Conservation (phyloP, 2,113 vertebrate species). For the Xenus cinereus region DNA sequence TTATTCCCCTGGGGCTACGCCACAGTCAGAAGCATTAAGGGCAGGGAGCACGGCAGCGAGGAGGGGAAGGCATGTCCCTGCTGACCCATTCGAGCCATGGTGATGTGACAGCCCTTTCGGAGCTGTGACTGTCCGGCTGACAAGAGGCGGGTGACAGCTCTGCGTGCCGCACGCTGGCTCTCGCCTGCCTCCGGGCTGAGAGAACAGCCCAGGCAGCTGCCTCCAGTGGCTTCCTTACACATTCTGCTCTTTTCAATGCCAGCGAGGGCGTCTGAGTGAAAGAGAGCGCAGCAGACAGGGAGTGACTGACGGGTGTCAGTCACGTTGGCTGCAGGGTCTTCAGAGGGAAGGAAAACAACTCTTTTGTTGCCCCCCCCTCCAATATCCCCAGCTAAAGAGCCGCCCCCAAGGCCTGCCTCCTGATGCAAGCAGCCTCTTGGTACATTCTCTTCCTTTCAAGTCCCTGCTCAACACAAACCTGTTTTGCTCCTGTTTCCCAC, state of each 20-base stretch:
- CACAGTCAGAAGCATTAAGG: neutral
- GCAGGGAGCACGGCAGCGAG: neutral
- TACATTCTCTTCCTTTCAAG: conserved; percentile 5
- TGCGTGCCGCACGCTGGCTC: neutral
- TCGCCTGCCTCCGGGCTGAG: neutral
- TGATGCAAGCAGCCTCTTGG: neutral
- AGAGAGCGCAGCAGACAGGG: neutral
- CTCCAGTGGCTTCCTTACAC: conserved; percentile 5
- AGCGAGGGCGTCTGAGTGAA: neutral
- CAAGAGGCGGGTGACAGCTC: neutral
- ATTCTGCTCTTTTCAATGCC: conserved; percentile 2
- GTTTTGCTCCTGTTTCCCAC: conserved; percentile 5
- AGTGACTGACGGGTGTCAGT: conserved; percentile 38
- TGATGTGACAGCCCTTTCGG: neutral
- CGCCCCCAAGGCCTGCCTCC: neutral
- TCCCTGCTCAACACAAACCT: neutral
- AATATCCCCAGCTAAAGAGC: neutral
- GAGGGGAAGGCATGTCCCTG: neutral
- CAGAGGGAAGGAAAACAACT: conserved; percentile 1
- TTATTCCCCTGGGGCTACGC: neutral
- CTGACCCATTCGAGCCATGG: neutral
- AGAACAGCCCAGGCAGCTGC: neutral
- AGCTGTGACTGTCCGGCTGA: neutral
- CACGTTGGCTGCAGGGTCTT: neutral
- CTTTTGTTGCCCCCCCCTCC: neutral